Evolutionary conservation across 2,888 invertebrate genomes (phyloP), one percentile per base, ranked within the genome.

Genomic region (Cybosia mesomella): DNA sequence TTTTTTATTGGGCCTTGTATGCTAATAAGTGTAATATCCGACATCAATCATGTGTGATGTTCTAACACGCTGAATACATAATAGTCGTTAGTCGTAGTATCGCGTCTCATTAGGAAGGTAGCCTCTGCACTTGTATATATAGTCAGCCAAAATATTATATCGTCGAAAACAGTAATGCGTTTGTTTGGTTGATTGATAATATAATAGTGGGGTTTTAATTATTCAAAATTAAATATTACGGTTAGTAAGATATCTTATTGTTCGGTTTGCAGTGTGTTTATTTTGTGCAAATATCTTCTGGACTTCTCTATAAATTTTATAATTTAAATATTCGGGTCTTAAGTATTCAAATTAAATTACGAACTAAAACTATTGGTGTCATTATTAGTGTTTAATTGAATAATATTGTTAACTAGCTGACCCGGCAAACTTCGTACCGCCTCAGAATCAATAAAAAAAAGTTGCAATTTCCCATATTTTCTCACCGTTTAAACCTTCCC

Each of bases 1-100:
- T 49, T 49, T 49, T 28, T 49, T 49, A 49, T 49, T n/a, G n/a
- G n/a, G n/a, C 49, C 49, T 49, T 49, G 49, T 49, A 49, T n/a
- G 1, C n/a, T 9, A 43, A 43, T 49, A 49, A 1, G 49, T n/a
- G 9, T n/a, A n/a, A n/a, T 49, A 49, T 49, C n/a, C 2, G 1
- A 49, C n/a, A 49, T 49, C 49, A 49, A 49, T 49, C 49, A 49
- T 43, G 15, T 43, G 18, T 49, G 49, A 49, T 49, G 49, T 49
- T 9, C 49, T 49, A 49, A 49, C 49, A 49, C 7, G 9, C 43
- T n/a, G 4, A n/a, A 49, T 49, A 49, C 49, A 49, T n/a, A 49
- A 9, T 49, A 7, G 49, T 18, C 18, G 49, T 49, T 49, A 49
- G 49, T 49, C 49, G 49, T 9, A 49, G 49, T n/a, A 49, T n/a